Evolutionary conservation across 1,140 invertebrate species (phyloP).

Genomic region (Stratiolaelaps scimitus): DNA sequence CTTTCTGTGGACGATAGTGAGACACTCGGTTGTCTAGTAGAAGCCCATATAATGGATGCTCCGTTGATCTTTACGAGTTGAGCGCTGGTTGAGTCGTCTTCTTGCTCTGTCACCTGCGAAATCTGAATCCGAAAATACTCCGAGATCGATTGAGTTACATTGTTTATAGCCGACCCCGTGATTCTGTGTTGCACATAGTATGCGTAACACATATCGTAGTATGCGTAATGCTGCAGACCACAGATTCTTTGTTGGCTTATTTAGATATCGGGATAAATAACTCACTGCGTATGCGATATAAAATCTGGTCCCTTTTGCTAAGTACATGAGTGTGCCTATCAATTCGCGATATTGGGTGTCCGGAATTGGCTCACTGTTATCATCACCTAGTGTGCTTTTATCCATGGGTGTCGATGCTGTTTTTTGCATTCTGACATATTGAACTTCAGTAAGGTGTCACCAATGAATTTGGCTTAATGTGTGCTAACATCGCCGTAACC

Average conservation of each 20-base stretch:
- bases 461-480: constrained; percentile 31
- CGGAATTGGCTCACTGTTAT: not conserved
- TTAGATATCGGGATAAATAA: no score
- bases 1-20: not conserved
- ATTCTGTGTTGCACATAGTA: constrained; percentile 7
- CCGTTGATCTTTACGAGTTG: not conserved
- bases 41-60: not conserved
- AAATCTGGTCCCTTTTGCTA: constrained; percentile 24
- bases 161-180: constrained; percentile 18
- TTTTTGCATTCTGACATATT: constrained; percentile 37
- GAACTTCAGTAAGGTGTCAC: constrained; percentile 35
- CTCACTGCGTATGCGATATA: constrained; percentile 5
- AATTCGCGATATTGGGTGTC: no score
- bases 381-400: constrained; percentile 17
- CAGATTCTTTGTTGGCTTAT: no score
- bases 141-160: not conserved
- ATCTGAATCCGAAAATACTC: constrained; percentile 29
- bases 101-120: not conserved
- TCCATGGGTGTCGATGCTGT: constrained; percentile 38
- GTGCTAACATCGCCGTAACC: not conserved
- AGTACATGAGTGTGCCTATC: constrained; percentile 16
- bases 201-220: no score
- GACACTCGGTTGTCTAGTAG: not conserved
- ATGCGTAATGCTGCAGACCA: constrained; percentile 27
- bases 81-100: constrained; percentile 6